Evolutionary conservation across 2,888 invertebrate species (phyloP).

Genomic region (Drepana falcataria): DNA sequence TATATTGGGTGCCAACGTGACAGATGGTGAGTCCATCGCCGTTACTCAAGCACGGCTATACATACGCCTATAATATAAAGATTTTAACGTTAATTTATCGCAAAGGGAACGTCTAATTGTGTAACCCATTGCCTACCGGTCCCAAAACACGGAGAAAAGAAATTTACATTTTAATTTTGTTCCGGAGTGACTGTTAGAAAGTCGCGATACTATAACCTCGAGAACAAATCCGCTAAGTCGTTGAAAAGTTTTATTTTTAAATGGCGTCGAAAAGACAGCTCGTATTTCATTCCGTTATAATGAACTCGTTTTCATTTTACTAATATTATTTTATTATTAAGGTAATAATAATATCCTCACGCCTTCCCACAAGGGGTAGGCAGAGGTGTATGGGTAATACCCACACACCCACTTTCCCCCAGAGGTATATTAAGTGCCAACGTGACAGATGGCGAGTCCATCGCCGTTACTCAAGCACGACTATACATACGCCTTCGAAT

Average conservation of each 20-base stretch:
- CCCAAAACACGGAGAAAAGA: conserved; percentile 22
- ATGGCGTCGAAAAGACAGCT: background rate
- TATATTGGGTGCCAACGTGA: too few species aligned
- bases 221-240: conserved; percentile 2
- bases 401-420: too few species aligned
- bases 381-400: too few species aligned
- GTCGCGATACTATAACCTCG: background rate
- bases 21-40: too few species aligned
- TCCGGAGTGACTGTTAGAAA: conserved; percentile 20
- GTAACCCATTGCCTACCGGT: conserved; percentile 14
- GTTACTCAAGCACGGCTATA: too few species aligned
- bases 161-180: conserved; percentile 62
- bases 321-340: background rate
- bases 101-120: conserved; percentile 12
- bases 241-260: background rate
- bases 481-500: too few species aligned
- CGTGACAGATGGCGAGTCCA: too few species aligned
- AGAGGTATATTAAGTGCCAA: too few species aligned
- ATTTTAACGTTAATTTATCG: conserved; percentile 7
- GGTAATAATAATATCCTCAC: too few species aligned
- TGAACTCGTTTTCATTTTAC: background rate
- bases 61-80: too few species aligned
- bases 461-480: too few species aligned
- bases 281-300: conserved; percentile 1
- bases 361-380: too few species aligned